These are phyloP conservation scores for Xylophagus ater DNA, from an alignment of 2,888 invertebrate species.

Conservation along the genomic window DNA sequence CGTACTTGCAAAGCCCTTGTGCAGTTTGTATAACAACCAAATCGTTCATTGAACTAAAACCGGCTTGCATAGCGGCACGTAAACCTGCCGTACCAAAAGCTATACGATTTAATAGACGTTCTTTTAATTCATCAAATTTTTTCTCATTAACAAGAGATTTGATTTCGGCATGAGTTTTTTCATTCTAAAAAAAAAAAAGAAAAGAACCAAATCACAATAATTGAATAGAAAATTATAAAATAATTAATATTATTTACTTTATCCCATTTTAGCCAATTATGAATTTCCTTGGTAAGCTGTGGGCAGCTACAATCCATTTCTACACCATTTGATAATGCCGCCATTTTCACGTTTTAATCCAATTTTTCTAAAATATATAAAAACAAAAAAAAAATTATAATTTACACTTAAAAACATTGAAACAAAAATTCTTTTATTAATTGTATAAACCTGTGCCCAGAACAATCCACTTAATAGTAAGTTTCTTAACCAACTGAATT, in stretches of 20 bases:
- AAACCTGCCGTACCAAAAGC: slow-evolving; percentile 91
- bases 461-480: too few species aligned
- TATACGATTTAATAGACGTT: slow-evolving; percentile 58
- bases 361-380: too few species aligned
- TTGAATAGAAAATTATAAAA: not conserved
- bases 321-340: not conserved
- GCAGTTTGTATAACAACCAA: slow-evolving; percentile 90
- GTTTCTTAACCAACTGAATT: too few species aligned
- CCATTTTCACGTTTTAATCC: too few species aligned
- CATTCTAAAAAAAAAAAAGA: slow-evolving; percentile 43
- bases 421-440: too few species aligned
- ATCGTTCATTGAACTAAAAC: slow-evolving; percentile 91
- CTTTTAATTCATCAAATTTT: slow-evolving; percentile 48
- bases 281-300: slow-evolving; percentile 53
- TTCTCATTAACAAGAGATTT: slow-evolving; percentile 44
- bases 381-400: too few species aligned
- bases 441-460: too few species aligned
- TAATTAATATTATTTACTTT: slow-evolving; percentile 47
- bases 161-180: slow-evolving; percentile 52
- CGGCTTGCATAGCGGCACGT: slow-evolving; percentile 84
- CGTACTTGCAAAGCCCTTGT: slow-evolving; percentile 74
- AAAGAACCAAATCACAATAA: slow-evolving; percentile 3
- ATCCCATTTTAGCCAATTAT: slow-evolving; percentile 66
- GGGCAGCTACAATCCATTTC: slow-evolving; percentile 41
- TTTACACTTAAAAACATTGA: too few species aligned